phyloP scores from a whole-genome alignment of 2,113 vertebrate genomes.

The Glareola pratincola region DNA sequence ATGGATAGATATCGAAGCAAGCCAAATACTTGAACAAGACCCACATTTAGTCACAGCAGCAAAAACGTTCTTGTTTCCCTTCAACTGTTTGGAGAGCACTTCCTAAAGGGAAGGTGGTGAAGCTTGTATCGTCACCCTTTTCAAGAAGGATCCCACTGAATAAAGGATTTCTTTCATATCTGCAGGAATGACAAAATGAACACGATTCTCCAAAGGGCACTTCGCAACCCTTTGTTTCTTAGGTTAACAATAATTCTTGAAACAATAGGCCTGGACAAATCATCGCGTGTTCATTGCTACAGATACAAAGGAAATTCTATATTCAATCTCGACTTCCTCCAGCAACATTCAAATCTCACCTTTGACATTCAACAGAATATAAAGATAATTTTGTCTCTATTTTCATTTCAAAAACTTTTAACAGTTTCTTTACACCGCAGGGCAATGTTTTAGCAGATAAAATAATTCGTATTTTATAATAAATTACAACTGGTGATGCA shows the following conservation, averaged over 20 bases:
- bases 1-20: background rate
- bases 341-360: background rate
- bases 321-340: background rate
- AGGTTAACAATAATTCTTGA: background rate
- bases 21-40: slow-evolving; percentile 18
- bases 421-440: background rate
- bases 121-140: background rate
- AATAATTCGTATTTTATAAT: background rate
- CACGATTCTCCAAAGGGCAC: background rate
- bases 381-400: background rate
- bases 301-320: slow-evolving; percentile 30
- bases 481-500: background rate
- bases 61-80: slow-evolving; percentile 30
- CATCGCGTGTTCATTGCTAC: background rate
- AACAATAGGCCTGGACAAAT: background rate
- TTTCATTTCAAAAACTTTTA: background rate
- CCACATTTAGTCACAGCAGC: slow-evolving; percentile 24
- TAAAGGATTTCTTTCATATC: background rate
- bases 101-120: slow-evolving; percentile 27
- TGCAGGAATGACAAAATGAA: slow-evolving; percentile 10
- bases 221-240: background rate
- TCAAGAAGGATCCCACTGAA: background rate
- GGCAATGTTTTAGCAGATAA: background rate
- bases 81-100: background rate
- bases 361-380: background rate